Evolutionary conservation across 2,888 invertebrate species (phyloP), one percentile per base, ranked within the genome.

Genomic region (Plutella xylostella): DNA sequence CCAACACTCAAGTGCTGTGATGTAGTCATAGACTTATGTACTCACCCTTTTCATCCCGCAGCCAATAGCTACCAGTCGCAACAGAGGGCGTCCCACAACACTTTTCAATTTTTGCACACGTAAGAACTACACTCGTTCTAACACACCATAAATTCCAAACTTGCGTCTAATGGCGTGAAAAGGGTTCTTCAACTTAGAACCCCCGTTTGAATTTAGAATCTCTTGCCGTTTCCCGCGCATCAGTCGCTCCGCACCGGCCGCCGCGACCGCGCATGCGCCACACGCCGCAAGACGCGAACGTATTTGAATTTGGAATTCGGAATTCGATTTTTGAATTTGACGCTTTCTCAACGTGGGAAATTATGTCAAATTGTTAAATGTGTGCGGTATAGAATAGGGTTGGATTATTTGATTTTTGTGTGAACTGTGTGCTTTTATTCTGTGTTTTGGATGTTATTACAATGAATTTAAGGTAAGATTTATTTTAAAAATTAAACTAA

Each of bases 351-450:
- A 52, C 54, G 58, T 61, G 67, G 69, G 69, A 70, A 61, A 58
- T 48, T 55, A 68, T 63, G 72, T 71, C 72, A 70, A 72, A 69
- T 67, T 62, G 61, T n/a, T n/a, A n/a, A n/a, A n/a, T n/a, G n/a
- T n/a, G n/a, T n/a, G n/a, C n/a, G n/a, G n/a, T 55, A 52, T 42
- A 3, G 12, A 37, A 19, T 18, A 28, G 9, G 17, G 25, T 25
- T 33, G 17, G 30, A 15, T 34, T 33, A 12, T 17, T 22, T 21
- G 4, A 15, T 14, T 42, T 17, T 33, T 42, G 34, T 42, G 33
- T 33, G 34, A 34, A 31, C 31, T 31, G 41, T 41, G n/a, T n/a
- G n/a, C n/a, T n/a, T n/a, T n/a, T n/a, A n/a, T n/a, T 41, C 12
- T 30, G 17, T 21, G 17, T 30, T 34, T 43, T 31, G 43, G 43